These are phyloP conservation scores for Colistium nudipinnis DNA, from an alignment of 2,113 vertebrate genomes.

Conservation along the genomic window DNA sequence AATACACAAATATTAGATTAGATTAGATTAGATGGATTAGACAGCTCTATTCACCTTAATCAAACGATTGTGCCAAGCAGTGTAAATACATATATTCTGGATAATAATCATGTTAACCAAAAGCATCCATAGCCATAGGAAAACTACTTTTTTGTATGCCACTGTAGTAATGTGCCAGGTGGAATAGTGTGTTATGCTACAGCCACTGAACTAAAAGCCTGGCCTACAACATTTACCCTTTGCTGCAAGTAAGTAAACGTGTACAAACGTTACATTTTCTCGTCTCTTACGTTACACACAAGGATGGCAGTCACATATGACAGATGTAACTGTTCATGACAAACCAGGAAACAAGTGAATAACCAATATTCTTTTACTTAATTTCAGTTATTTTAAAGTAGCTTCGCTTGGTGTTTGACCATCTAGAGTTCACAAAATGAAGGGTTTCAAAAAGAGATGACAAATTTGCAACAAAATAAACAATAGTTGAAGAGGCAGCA, in stretches of 20 bases:
- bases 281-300: background rate
- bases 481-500: slow-evolving; percentile 24
- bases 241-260: background rate
- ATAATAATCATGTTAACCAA: background rate
- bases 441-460: slow-evolving; percentile 2
- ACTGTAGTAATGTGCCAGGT: background rate
- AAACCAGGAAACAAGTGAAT: slow-evolving; percentile 8
- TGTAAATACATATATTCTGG: too few relatives aligned
- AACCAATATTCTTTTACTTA: background rate
- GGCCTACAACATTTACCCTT: background rate
- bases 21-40: too few relatives aligned
- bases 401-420: background rate
- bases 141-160: background rate
- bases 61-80: too few relatives aligned
- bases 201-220: background rate
- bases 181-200: background rate
- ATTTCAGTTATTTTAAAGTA: slow-evolving; percentile 14
- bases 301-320: background rate
- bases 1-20: slow-evolving; percentile 19
- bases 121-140: background rate
- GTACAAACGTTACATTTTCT: background rate
- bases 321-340: background rate
- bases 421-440: background rate
- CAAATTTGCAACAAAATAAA: slow-evolving; percentile 28
- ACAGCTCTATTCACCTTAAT: too few relatives aligned